Percentiles rank a stretch among this genome's conserved stretches.
Evolutionary conservation across 37 sponge, comb jelly and placozoan genomes (phyloP).

Genomic region (Ianthella basta): DNA sequence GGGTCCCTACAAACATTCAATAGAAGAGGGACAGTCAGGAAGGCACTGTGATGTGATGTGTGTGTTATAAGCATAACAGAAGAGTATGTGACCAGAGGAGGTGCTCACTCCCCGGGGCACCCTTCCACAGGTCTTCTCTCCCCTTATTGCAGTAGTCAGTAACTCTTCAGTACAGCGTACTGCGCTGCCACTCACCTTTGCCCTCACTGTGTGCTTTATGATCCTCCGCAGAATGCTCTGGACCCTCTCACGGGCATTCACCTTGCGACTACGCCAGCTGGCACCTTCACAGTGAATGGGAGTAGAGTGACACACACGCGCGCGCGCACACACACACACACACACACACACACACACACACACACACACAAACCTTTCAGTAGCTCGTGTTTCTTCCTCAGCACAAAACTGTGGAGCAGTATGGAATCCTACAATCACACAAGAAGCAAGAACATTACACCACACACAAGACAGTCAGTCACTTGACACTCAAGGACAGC

Average conservation of each 20-base stretch:
- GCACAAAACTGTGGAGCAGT: constrained; percentile 39
- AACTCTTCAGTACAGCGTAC: too few relatives aligned
- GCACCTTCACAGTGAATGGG: too few relatives aligned
- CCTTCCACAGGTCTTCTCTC: too few relatives aligned
- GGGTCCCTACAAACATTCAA: too few relatives aligned
- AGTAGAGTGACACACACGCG: too few relatives aligned
- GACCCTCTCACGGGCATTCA: constrained; percentile 32
- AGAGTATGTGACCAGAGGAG: too few relatives aligned
- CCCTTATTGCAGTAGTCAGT: too few relatives aligned
- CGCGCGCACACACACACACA: too few relatives aligned
- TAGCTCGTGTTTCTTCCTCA: constrained; percentile 18
- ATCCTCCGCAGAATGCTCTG: constrained; percentile 46
- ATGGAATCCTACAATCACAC: constrained; percentile 59
- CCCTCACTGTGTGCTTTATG: constrained; percentile 6
- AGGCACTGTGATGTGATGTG: too few relatives aligned
- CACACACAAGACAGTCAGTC: neutral
- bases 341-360: neutral
- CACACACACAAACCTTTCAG: constrained; percentile 6
- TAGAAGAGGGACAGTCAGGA: too few relatives aligned
- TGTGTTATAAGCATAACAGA: too few relatives aligned
- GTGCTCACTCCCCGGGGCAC: too few relatives aligned
- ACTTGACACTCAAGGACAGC: neutral
- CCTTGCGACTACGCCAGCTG: neutral
- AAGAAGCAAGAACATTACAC: neutral
- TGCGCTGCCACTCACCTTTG: constrained; percentile 26